Conservation (phyloP, 2,113 vertebrate genomes). For the Syrrhaptes paradoxus region DNA sequence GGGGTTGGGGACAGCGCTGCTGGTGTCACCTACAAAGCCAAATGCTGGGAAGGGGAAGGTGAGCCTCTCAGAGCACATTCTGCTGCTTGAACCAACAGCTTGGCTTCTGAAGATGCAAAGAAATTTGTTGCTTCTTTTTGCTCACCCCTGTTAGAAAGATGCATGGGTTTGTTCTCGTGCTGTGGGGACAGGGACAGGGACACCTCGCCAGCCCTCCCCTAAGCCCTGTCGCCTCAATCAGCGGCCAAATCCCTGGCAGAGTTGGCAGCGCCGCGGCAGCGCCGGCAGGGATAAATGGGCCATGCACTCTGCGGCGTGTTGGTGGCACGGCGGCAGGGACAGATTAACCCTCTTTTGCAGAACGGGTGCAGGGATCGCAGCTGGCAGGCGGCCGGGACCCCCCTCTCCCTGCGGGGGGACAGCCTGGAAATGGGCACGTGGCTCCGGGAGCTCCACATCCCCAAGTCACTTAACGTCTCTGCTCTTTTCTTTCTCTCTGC, state of each 20-base stretch:
- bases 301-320: background rate
- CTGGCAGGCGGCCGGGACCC: background rate
- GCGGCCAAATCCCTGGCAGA: background rate
- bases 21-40: background rate
- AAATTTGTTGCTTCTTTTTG: rapidly evolving
- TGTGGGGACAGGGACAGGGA: background rate
- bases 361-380: background rate
- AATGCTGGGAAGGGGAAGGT: background rate
- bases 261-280: background rate
- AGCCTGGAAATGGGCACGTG: background rate
- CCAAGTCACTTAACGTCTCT: background rate
- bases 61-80: background rate
- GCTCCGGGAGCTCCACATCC: background rate
- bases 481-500: background rate
- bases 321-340: slow-evolving; percentile 16
- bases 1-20: background rate
- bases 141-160: background rate
- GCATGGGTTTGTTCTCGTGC: background rate
- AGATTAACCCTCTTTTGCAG: slow-evolving; percentile 54
- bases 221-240: background rate
- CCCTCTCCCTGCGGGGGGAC: background rate
- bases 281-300: slow-evolving; percentile 39
- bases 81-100: background rate
- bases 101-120: background rate
- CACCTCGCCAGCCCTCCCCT: background rate